Percentiles rank a stretch among this genome's conserved stretches.
Conservation (phyloP, 2,113 vertebrate genomes). For the Chlamydotis undulata region DNA sequence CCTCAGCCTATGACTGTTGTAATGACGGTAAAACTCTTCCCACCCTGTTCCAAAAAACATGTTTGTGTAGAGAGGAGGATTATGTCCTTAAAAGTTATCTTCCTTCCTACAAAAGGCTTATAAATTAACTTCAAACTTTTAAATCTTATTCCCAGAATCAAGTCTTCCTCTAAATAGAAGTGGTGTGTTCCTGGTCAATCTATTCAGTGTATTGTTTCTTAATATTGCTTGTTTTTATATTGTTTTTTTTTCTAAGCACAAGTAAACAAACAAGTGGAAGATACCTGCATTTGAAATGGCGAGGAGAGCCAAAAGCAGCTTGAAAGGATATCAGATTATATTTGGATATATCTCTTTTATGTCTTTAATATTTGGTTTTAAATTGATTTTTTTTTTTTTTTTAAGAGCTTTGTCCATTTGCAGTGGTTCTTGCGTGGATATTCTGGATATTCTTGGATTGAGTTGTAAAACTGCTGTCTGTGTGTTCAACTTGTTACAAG, state of each 20-base stretch:
- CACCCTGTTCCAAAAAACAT: background rate
- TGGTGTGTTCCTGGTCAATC: background rate
- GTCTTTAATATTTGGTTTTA: background rate
- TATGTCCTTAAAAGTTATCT: background rate
- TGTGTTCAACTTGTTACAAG: background rate
- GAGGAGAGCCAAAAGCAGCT: background rate
- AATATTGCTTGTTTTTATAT: background rate
- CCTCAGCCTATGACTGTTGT: constrained; percentile 11
- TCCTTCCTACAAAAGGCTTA: background rate
- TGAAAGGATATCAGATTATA: background rate
- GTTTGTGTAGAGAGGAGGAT: background rate
- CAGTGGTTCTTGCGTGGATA: background rate
- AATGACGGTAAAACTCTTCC: background rate
- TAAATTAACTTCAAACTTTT: background rate
- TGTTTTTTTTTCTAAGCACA: background rate
- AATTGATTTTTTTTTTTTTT: rapidly evolving
- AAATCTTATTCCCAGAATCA: background rate
- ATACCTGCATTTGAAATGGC: background rate
- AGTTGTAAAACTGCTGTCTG: background rate
- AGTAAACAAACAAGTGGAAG: background rate
- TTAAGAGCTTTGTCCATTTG: background rate
- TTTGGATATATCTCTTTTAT: background rate
- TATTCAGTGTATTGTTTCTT: background rate
- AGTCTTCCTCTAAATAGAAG: background rate
- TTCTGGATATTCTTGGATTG: background rate